Evolutionary conservation across 37 sponge, comb jelly and placozoan genomes (phyloP), one percentile per base, ranked within the genome.

Genomic region (Axinella damicornis): DNA sequence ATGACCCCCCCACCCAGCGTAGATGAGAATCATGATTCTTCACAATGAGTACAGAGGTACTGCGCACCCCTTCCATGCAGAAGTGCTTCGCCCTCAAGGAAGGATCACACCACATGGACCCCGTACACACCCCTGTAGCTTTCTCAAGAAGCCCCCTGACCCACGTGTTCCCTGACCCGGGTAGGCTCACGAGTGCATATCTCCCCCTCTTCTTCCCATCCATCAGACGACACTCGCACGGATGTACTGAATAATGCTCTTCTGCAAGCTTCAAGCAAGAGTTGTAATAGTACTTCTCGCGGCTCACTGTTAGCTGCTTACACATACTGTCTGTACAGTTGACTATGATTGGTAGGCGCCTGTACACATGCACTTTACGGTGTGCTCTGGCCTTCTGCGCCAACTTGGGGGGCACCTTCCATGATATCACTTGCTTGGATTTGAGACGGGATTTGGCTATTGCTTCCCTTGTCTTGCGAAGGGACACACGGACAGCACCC

Each of bases 141-240:
- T 32, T 36, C 68, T 89, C 72, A 32, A 89, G 69, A 33, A 89
- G 69, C 0, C 83, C 83, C 18, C 88, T 28, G 0, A 88, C 59
- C 88, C 88, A 88, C 11, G 88, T 88, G 55, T 88, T 88, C 19
- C 88, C 88, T 56, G 81, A 79, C 15, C 88, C 88, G 6, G 88
- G 83, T 1, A 81, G 71, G 58, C 82, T 81, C 46, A 72, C 76
- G 1, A 88, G 59, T 24, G 61, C 88, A 22, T 80, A 39, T 0
- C 39, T 53, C 14, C 27, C 57, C 56, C 59, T 57, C 31, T 34
- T 16, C 15, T 27, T 46, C 6, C 56, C 13, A 12, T 74, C 12
- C 31, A 32, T 22, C 54, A 78, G 53, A 25, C 30, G 0, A 31
- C 79, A 78, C 14, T 31, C 9, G 53, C 79, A 78, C n/a, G 33